Conservation (phyloP, 2,797 vertebrate species). For the Ibycter americanus region DNA sequence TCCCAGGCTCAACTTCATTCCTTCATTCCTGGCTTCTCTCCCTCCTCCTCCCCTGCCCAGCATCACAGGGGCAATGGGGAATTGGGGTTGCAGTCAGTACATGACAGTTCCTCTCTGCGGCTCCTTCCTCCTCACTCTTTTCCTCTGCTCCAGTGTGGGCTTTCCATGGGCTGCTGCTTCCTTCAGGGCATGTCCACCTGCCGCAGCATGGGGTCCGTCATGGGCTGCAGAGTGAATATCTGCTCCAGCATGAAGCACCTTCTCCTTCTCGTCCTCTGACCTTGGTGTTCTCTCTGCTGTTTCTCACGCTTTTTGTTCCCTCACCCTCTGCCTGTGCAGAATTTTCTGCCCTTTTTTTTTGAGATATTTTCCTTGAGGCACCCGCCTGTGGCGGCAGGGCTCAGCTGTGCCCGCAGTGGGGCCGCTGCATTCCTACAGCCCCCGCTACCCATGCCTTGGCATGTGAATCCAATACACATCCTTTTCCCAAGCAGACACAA, state of each 20-base stretch:
- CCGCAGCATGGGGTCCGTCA: accelerated
- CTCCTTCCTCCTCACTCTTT: neutral
- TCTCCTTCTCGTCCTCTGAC: neutral
- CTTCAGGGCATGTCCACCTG: neutral
- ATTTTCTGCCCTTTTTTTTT: neutral
- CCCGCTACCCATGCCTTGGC: accelerated
- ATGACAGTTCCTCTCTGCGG: accelerated
- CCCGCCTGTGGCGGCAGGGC: accelerated
- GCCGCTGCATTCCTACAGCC: neutral
- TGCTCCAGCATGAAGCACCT: neutral
- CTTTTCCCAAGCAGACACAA: neutral
- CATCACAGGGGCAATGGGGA: neutral
- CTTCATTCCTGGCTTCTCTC: neutral
- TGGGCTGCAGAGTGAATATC: neutral
- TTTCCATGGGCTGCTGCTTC: neutral
- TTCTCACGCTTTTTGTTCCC: neutral
- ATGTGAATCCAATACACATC: neutral
- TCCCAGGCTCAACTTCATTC: neutral
- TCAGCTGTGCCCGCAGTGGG: accelerated
- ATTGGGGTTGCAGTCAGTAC: neutral
- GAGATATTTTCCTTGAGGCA: accelerated
- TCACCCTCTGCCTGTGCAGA: neutral
- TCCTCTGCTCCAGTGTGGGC: neutral
- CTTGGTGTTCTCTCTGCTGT: neutral
- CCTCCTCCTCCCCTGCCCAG: neutral